Evolutionary conservation across 2,888 invertebrate species (phyloP).

Genomic region (Graphium colonna): DNA sequence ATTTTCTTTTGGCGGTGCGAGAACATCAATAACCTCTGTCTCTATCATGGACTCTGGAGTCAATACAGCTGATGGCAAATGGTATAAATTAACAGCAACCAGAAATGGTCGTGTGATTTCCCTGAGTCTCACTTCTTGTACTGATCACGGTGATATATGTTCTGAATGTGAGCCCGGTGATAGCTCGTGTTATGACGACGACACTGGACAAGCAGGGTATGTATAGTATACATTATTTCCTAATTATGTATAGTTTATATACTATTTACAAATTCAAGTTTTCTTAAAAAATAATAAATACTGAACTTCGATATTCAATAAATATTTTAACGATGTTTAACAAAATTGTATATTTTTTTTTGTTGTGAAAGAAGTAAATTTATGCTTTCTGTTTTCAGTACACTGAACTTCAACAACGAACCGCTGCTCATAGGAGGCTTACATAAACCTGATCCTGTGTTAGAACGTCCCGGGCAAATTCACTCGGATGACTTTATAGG

Average conservation of each 20-base stretch:
- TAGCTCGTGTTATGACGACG: slow-evolving; percentile 89
- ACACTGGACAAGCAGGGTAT: slow-evolving; percentile 93
- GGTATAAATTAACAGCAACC: slow-evolving; percentile 95
- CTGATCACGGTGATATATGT: slow-evolving; percentile 92
- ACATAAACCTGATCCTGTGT: slow-evolving; percentile 89
- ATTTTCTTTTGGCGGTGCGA: slow-evolving; percentile 94
- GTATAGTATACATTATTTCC: too few species aligned
- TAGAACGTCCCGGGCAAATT: slow-evolving; percentile 94
- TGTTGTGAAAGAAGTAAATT: too few species aligned
- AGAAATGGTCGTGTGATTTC: slow-evolving; percentile 94
- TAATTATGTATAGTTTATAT: neutral
- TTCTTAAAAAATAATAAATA: neutral
- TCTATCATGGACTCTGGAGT: slow-evolving; percentile 82
- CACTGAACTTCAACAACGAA: slow-evolving; percentile 94
- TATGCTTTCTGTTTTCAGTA: slow-evolving; percentile 77
- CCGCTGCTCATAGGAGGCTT: slow-evolving; percentile 93
- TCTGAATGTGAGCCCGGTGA: slow-evolving; percentile 93
- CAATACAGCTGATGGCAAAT: slow-evolving; percentile 90
- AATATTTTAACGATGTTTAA: too few species aligned
- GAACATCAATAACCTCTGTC: slow-evolving; percentile 92
- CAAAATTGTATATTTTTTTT: too few species aligned
- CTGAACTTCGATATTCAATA: too few species aligned
- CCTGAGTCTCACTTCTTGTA: slow-evolving; percentile 88
- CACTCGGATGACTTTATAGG: slow-evolving; percentile 96
- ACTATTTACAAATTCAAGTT: neutral